phyloP scores from a whole-genome alignment of 2,888 invertebrate species.

The Lamproptera curius region DNA sequence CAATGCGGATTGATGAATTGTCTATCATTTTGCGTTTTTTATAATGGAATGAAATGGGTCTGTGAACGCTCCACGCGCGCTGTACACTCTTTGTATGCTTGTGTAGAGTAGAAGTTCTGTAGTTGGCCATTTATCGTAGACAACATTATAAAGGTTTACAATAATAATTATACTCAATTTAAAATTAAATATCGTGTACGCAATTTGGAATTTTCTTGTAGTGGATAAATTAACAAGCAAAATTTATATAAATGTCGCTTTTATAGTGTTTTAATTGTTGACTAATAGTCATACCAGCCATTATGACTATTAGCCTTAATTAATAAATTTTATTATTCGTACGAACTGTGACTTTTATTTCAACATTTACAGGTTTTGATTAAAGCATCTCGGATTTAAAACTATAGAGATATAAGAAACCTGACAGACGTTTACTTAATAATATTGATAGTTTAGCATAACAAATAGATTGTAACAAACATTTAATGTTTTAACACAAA shows the following conservation, averaged over 20 bases:
- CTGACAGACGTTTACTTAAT: too few species aligned
- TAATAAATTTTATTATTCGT: slow-evolving; percentile 62
- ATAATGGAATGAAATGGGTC: slow-evolving; percentile 6
- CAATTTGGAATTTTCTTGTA: background rate
- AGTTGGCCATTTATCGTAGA: slow-evolving; percentile 9
- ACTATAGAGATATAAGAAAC: too few species aligned
- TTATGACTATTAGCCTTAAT: slow-evolving; percentile 52
- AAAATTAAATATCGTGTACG: background rate
- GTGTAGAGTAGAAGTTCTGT: slow-evolving; percentile 13
- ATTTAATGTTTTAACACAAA: too few species aligned
- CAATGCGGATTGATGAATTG: slow-evolving; percentile 75
- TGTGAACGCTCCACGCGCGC: slow-evolving; percentile 18
- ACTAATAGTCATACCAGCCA: slow-evolving; percentile 75
- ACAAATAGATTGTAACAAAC: too few species aligned
- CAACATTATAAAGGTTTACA: slow-evolving; percentile 5
- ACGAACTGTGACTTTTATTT: slow-evolving; percentile 41
- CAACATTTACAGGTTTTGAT: too few species aligned
- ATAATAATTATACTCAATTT: background rate
- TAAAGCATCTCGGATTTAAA: too few species aligned
- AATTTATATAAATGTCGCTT: slow-evolving; percentile 17
- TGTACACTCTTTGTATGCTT: slow-evolving; percentile 1
- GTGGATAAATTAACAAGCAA: background rate
- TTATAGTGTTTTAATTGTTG: slow-evolving; percentile 15
- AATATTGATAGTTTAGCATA: too few species aligned
- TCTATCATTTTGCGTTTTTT: slow-evolving; percentile 24